phyloP scores from a whole-genome alignment of 1,140 invertebrate species.

The Aphelinus atriplicis region DNA sequence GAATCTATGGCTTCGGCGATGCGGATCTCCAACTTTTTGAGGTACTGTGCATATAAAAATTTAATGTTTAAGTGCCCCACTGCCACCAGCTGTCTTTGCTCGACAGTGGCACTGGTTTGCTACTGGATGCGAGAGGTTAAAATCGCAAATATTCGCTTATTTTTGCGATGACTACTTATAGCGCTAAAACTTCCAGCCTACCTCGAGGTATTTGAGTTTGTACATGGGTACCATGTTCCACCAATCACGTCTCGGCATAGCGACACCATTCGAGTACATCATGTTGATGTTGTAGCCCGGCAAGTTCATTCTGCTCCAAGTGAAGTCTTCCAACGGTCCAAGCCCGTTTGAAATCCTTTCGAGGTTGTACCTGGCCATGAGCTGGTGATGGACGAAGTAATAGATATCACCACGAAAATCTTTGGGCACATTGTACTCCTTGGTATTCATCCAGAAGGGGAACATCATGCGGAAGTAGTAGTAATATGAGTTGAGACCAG shows the following conservation, averaged over 20 bases:
- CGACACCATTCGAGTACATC: slow-evolving; percentile 72
- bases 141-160: too few relatives aligned
- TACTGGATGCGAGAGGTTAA: neutral
- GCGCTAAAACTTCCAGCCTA: neutral
- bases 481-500: slow-evolving; percentile 76
- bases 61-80: too few relatives aligned
- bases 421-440: slow-evolving; percentile 66
- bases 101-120: too few relatives aligned
- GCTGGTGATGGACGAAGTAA: slow-evolving; percentile 69
- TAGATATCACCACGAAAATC: slow-evolving; percentile 71
- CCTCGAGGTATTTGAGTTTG: slow-evolving; percentile 46
- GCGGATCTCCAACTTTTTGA: slow-evolving; percentile 48
- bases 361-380: slow-evolving; percentile 73
- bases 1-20: slow-evolving; percentile 70
- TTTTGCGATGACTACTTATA: too few relatives aligned
- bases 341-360: slow-evolving; percentile 73
- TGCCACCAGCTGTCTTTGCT: too few relatives aligned
- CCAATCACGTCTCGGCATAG: slow-evolving; percentile 68
- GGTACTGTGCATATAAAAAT: neutral
- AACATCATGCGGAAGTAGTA: slow-evolving; percentile 74
- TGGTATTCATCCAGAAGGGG: slow-evolving; percentile 73
- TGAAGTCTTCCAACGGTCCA: slow-evolving; percentile 70
- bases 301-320: slow-evolving; percentile 66
- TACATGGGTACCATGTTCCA: slow-evolving; percentile 51
- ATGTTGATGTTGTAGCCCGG: slow-evolving; percentile 74